phyloP scores from a whole-genome alignment of 2,113 vertebrate species.

The Triplophysa rosa region DNA sequence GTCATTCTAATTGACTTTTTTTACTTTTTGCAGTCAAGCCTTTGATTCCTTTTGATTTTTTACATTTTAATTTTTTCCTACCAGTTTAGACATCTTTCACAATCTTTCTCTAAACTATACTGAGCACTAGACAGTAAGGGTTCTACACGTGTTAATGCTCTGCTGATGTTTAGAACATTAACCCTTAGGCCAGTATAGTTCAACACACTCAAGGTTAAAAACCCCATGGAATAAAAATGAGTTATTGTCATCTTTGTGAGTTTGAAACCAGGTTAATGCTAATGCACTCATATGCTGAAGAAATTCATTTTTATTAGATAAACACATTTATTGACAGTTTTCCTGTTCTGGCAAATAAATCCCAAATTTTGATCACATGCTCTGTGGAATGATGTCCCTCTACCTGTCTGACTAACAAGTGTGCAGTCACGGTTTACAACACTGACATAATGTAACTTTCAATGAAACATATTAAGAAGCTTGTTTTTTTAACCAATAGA shows the following conservation, averaged over 20 bases:
- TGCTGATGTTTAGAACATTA: neutral
- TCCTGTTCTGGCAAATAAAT: no score
- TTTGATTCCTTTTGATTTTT: neutral
- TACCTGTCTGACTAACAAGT: no score
- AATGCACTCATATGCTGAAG: no score
- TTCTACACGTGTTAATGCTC: neutral
- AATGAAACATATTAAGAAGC: no score
- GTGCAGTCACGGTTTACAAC: no score
- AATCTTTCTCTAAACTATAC: conserved; percentile 11
- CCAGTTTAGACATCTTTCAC: neutral
- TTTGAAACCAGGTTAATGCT: no score
- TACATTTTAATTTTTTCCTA: neutral
- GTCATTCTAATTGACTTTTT: neutral
- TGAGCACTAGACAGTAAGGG: neutral
- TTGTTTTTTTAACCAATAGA: no score
- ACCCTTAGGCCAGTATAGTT: conserved; percentile 5
- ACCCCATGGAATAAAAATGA: neutral
- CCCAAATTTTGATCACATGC: no score
- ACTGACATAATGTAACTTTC: no score
- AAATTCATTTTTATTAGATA: no score
- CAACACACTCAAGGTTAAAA: neutral
- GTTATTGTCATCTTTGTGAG: neutral
- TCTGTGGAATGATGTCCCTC: no score
- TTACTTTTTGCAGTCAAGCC: neutral
- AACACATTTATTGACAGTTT: no score